Conservation (phyloP, 2,888 invertebrate genomes). For the Yponomeuta cagnagella region DNA sequence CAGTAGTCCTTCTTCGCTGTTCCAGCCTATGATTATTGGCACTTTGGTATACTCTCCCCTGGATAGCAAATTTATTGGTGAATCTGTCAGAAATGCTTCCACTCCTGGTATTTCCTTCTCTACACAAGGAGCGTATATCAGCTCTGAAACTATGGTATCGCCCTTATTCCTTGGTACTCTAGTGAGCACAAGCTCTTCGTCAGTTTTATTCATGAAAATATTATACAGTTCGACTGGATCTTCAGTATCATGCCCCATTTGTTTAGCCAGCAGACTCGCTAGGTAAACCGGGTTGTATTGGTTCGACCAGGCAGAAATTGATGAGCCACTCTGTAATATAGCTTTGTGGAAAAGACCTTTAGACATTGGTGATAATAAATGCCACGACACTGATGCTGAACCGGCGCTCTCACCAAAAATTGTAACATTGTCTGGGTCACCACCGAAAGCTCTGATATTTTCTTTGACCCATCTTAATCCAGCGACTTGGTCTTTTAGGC, state of each 20-base stretch:
- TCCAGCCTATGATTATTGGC: slow-evolving; percentile 52
- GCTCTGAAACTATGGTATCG: slow-evolving; percentile 40
- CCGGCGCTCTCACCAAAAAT: slow-evolving; percentile 64
- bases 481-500: slow-evolving; percentile 55
- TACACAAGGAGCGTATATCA: slow-evolving; percentile 48
- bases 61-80: slow-evolving; percentile 39
- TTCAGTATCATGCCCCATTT: slow-evolving; percentile 40
- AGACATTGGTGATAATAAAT: slow-evolving; percentile 53
- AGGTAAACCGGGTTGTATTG: slow-evolving; percentile 48
- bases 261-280: slow-evolving; percentile 49
- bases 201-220: slow-evolving; percentile 42
- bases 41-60: slow-evolving; percentile 50
- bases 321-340: slow-evolving; percentile 58
- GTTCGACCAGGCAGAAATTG: slow-evolving; percentile 46
- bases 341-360: slow-evolving; percentile 58
- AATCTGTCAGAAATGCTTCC: slow-evolving; percentile 51
- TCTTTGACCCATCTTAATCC: slow-evolving; percentile 50
- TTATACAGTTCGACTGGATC: slow-evolving; percentile 47
- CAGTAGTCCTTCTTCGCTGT: slow-evolving; percentile 48
- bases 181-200: slow-evolving; percentile 38
- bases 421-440: slow-evolving; percentile 51
- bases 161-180: slow-evolving; percentile 34
- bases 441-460: slow-evolving; percentile 51
- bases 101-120: slow-evolving; percentile 47
- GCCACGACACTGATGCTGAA: slow-evolving; percentile 48